These are phyloP conservation scores for Galeopsomyia nigrocyanea DNA, from an alignment of 2,888 invertebrate genomes.

Conservation along the genomic window DNA sequence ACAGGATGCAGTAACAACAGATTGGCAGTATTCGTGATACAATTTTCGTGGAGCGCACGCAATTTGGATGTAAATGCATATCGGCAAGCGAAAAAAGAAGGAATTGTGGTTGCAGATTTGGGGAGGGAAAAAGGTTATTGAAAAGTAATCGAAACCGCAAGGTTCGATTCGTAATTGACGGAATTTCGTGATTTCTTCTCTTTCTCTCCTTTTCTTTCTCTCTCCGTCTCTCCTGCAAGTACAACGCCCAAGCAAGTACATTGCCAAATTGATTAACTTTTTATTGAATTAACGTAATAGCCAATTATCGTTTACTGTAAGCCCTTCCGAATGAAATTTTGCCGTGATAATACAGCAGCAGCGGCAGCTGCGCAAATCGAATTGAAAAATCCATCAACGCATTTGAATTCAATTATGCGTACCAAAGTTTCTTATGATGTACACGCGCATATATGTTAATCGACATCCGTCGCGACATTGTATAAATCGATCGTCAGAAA, in stretches of 20 bases:
- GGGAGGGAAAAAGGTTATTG: not conserved
- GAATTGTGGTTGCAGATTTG: conserved; percentile 5
- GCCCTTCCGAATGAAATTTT: too few species aligned
- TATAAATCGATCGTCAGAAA: conserved; percentile 21
- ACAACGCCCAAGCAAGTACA: too few species aligned
- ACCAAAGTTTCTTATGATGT: not conserved
- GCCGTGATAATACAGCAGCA: too few species aligned
- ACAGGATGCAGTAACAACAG: not conserved
- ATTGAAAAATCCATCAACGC: conserved; percentile 6
- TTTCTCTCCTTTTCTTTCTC: too few species aligned
- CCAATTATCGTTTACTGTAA: too few species aligned
- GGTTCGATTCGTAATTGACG: too few species aligned
- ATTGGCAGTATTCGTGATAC: not conserved
- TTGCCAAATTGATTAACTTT: too few species aligned
- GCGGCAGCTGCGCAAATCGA: not conserved
- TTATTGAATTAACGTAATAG: too few species aligned
- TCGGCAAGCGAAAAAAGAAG: not conserved
- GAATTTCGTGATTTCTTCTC: too few species aligned
- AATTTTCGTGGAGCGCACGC: not conserved
- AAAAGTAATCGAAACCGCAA: not conserved
- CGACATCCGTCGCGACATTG: conserved; percentile 10
- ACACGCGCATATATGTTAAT: conserved; percentile 31
- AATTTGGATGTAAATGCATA: not conserved
- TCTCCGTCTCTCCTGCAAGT: too few species aligned
- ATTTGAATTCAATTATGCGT: conserved; percentile 41